A percentile compares a stretch with the other conserved stretches of the same genome.
Evolutionary conservation across 2,797 vertebrate species (phyloP).

Genomic region (Lagocephalus sceleratus): DNA sequence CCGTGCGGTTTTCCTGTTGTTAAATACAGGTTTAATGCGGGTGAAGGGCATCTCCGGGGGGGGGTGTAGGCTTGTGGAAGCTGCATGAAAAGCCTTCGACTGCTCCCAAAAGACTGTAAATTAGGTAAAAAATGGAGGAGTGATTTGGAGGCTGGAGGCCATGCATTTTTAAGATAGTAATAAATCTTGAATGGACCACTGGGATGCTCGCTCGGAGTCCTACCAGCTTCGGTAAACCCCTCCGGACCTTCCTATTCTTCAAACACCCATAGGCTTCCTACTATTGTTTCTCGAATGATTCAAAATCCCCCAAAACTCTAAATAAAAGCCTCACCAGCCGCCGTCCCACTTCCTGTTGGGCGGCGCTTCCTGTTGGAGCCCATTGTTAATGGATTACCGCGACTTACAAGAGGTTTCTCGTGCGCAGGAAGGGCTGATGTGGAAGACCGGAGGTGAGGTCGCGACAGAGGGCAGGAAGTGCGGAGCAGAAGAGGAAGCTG

Average conservation of each 20-base stretch:
- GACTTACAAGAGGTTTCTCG: background rate
- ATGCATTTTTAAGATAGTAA: conserved; percentile 35
- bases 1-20: conserved; percentile 20
- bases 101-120: conserved; percentile 12
- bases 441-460: conserved; percentile 13
- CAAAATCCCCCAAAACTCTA: background rate
- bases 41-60: conserved; percentile 16
- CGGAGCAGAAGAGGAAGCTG: conserved; percentile 23
- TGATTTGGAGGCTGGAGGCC: conserved; percentile 9
- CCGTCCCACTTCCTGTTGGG: conserved; percentile 42
- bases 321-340: conserved; percentile 3
- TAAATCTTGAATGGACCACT: conserved; percentile 51
- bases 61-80: background rate
- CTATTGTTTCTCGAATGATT: conserved; percentile 20
- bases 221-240: background rate
- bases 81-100: background rate
- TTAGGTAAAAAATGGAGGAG: background rate
- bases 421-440: background rate
- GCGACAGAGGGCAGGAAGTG: conserved; percentile 53
- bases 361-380: conserved; percentile 37
- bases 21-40: conserved; percentile 13
- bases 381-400: conserved; percentile 27
- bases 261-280: conserved; percentile 12
- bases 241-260: background rate
- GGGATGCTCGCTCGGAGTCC: conserved; percentile 17